A percentile compares a stretch with the other conserved stretches of the same genome.
phyloP scores from a whole-genome alignment of 1,140 invertebrate genomes.

The Trachymyrmex septentrionalis region DNA sequence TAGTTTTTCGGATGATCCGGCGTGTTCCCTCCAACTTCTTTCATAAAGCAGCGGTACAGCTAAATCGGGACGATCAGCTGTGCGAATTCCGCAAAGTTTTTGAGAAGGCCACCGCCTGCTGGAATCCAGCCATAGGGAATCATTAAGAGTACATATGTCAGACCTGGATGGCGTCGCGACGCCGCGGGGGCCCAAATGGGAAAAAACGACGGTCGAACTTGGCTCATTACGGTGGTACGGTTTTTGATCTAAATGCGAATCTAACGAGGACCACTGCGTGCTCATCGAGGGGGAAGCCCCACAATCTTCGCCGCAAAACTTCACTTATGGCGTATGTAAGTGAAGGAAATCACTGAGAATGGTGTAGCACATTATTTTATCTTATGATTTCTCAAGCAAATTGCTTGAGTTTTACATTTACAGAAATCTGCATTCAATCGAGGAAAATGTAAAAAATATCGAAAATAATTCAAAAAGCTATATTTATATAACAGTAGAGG shows the following conservation, averaged over 20 bases:
- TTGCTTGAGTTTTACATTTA: not conserved
- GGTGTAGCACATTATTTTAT: not conserved
- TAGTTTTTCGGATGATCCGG: not conserved
- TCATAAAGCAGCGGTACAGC: conserved; percentile 2
- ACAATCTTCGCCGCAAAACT: conserved; percentile 5
- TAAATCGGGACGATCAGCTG: conserved; percentile 37
- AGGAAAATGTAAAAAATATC: not conserved
- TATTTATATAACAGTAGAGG: not conserved
- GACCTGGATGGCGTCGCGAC: conserved; percentile 31
- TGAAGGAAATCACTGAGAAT: not conserved
- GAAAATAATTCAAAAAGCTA: not conserved
- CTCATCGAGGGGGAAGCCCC: conserved; percentile 7
- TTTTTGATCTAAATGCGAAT: conserved; percentile 79
- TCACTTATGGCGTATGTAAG: conserved; percentile 3
- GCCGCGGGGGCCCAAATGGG: not conserved
- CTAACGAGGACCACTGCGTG: conserved; percentile 73
- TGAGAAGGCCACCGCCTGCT: conserved; percentile 34
- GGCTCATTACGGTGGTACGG: conserved; percentile 70
- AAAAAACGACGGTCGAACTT: conserved; percentile 74
- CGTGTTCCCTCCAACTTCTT: conserved; percentile 1
- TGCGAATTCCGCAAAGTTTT: conserved; percentile 51
- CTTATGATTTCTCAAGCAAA: not conserved
- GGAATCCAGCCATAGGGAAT: conserved; percentile 64
- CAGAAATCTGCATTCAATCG: not conserved
- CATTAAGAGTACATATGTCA: conserved; percentile 46